A percentile compares a stretch with the other conserved stretches of the same genome.
Evolutionary conservation across 2,113 vertebrate species (phyloP).

Genomic region (Rhodinocichla rosea): DNA sequence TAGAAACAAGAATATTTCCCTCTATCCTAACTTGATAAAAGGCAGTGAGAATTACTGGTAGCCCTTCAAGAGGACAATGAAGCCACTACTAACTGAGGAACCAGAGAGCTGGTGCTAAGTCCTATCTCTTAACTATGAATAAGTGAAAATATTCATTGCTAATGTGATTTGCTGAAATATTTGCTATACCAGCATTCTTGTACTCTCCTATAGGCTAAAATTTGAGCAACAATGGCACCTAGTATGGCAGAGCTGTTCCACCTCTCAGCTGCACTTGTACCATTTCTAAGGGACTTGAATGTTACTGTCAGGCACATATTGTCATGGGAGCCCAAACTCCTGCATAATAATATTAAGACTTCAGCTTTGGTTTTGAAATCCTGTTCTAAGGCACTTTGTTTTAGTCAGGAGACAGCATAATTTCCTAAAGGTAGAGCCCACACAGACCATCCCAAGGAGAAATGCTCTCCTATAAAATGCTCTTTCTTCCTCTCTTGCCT

Average conservation of each 20-base stretch:
- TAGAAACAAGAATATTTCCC: constrained; percentile 32
- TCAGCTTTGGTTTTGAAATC: not conserved
- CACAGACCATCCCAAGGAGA: not conserved
- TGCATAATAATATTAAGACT: not conserved
- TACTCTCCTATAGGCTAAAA: not conserved
- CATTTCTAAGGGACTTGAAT: not conserved
- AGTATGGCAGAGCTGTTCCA: not conserved
- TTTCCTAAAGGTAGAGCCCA: not conserved
- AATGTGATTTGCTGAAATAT: not conserved
- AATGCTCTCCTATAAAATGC: not conserved
- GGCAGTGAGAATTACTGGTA: not conserved
- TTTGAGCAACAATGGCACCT: not conserved
- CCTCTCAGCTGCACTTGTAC: not conserved
- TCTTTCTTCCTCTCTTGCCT: not conserved
- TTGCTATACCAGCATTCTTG: not conserved
- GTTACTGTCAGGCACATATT: not conserved
- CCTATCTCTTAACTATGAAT: not conserved
- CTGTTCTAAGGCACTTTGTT: not conserved
- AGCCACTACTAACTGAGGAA: not conserved
- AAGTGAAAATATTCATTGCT: not conserved
- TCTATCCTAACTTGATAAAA: constrained; percentile 62
- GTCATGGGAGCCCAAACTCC: not conserved
- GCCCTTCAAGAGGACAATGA: constrained; percentile 49
- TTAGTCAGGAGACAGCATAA: not conserved
- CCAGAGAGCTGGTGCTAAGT: not conserved